phyloP scores from a whole-genome alignment of 2,888 invertebrate genomes.

The Acholoe squamosa region DNA sequence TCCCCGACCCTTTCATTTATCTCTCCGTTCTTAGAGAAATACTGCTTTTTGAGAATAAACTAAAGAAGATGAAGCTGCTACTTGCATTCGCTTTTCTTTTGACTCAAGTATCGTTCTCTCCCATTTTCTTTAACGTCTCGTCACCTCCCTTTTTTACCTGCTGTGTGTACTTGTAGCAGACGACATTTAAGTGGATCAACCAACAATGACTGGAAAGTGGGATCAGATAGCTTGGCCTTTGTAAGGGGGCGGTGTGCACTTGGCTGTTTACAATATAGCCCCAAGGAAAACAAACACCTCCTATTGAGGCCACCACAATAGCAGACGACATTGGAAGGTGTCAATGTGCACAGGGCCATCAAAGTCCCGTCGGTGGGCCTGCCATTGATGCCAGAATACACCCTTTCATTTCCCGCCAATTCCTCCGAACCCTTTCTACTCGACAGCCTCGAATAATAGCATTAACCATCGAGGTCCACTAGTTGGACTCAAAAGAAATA shows the following conservation, averaged over 20 bases:
- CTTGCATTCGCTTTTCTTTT: background rate
- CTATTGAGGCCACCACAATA: conserved; percentile 33
- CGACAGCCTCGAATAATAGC: too few relatives aligned
- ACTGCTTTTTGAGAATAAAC: background rate
- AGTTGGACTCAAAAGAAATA: too few relatives aligned
- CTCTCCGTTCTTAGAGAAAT: background rate
- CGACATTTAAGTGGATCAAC: conserved; percentile 18
- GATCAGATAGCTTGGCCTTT: conserved; percentile 50
- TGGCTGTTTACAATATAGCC: conserved; percentile 52
- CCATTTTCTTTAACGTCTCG: background rate
- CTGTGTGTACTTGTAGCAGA: background rate
- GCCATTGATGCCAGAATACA: background rate
- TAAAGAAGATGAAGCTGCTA: background rate
- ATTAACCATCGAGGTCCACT: too few relatives aligned
- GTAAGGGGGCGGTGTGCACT: conserved; percentile 18
- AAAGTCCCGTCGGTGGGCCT: background rate
- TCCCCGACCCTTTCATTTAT: background rate
- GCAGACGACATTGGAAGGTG: conserved; percentile 50
- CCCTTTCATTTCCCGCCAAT: conserved; percentile 27
- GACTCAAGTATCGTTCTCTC: background rate
- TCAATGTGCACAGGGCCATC: conserved; percentile 31
- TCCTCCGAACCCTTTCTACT: background rate
- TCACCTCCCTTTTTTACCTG: background rate
- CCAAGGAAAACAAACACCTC: conserved; percentile 54
- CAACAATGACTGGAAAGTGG: conserved; percentile 27